Base-by-base conservation (phyloP, 1,140 invertebrate genomes). In the Microvelia longipes region DNA sequence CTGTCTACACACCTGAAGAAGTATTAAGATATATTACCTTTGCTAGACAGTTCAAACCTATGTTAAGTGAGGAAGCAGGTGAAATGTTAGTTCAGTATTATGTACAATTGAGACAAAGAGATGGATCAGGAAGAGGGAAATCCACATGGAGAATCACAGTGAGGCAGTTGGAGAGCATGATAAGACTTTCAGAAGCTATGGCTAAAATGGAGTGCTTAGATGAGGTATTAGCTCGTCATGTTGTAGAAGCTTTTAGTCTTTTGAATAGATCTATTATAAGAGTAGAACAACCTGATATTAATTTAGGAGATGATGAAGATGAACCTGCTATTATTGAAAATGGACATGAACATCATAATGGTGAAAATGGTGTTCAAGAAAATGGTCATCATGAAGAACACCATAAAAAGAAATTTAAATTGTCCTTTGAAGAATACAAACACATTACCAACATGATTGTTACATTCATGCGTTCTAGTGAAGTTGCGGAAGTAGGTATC, bases 241-340 rank as follows among this genome's bases (percentile, higher is more conserved):
- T 99, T 0, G 89, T 89, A 76, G 96, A 99, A 84, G 96, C 97
- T 0, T 93, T 87, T 79, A 79, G 79, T 74, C 86, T 99, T 62
- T 80, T 99, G n/a, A 98, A 96, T 78, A 98, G 98, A 78, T 98
- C 96, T 2, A 98, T 99, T 72, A 94, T 99, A 68, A 85, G 94
- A 61, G 94, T 99, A 2, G 96, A 98, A 78, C 95, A 98, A 74
- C 94, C 96, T 0, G 97, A 99, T 78, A 93, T 99, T 67, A 89
- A 96, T 77, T 81, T 99, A 26, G 80, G 83, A 2, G 84, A 87
- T 15, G 80, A 81, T 68, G 81, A 80, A 70, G 75, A 66, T 13
- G 24, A 28, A 50, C 63, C 35, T 28, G 2, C 26, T 14, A 27
- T 26, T 14, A 2, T 19, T 24, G 69, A 66, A 35, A 66, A 67